These are phyloP conservation scores for Mayetiola destructor DNA, from an alignment of 2,888 invertebrate genomes.

Conservation along the genomic window DNA sequence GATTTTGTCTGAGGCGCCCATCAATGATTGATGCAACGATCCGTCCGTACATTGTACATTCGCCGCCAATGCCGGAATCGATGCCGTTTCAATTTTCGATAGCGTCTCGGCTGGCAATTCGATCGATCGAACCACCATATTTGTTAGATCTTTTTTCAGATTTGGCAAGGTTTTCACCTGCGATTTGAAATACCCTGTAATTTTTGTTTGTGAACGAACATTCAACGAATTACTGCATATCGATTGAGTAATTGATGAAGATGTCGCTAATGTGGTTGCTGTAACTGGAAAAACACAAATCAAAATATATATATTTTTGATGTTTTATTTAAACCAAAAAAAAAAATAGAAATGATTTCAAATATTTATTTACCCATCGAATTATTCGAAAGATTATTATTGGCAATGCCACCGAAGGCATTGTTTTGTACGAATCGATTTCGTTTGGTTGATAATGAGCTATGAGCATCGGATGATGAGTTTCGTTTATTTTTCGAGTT, in stretches of 20 bases:
- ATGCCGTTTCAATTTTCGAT: conserved; percentile 16
- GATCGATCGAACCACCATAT: conserved; percentile 15
- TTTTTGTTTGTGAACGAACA: conserved; percentile 52
- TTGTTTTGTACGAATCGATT: conserved; percentile 9
- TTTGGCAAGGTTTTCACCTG: conserved; percentile 58
- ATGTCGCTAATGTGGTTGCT: not conserved
- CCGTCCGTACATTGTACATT: no score
- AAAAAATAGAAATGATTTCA: not conserved
- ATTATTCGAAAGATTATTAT: not conserved
- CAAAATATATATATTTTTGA: no score
- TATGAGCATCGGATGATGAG: not conserved
- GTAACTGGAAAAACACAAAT: not conserved
- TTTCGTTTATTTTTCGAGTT: conserved; percentile 1
- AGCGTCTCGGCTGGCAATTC: not conserved
- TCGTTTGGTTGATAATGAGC: not conserved
- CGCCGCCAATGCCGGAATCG: not conserved
- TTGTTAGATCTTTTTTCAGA: conserved; percentile 35
- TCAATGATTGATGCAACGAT: no score
- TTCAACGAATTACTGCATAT: conserved; percentile 15
- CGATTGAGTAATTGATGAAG: no score
- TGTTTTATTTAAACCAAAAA: no score
- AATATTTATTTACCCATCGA: not conserved
- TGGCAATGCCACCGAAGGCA: not conserved
- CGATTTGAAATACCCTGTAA: conserved; percentile 71
- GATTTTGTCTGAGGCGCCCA: not conserved